Conservation (phyloP, 2,113 vertebrate species). For the Gallinago paraguaiae region DNA sequence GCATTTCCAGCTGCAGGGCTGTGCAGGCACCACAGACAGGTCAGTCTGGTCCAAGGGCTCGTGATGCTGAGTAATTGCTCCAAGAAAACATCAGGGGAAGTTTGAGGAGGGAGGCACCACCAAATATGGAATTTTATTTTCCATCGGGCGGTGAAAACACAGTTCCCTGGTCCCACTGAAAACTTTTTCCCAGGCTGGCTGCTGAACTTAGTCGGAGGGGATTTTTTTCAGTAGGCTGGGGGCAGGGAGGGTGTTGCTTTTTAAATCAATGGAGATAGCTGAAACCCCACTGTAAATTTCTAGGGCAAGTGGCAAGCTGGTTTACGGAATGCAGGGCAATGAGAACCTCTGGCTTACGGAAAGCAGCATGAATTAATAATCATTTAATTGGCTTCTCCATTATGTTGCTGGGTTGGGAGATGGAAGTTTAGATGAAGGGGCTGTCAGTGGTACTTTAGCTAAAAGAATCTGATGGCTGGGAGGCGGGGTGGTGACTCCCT, state of each 20-base stretch:
- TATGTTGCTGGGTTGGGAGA: constrained; percentile 83
- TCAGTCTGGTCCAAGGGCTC: neutral
- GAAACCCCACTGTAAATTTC: constrained; percentile 76
- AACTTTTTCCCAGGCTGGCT: neutral
- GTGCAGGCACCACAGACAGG: neutral
- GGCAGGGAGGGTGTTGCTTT: neutral
- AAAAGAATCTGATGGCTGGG: constrained; percentile 64
- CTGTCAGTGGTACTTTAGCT: constrained; percentile 81
- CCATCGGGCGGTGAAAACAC: neutral
- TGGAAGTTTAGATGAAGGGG: constrained; percentile 81
- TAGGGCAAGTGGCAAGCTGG: constrained; percentile 85
- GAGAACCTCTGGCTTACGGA: constrained; percentile 94
- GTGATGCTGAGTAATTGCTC: neutral
- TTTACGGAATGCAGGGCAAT: constrained; percentile 91
- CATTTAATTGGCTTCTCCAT: constrained; percentile 93
- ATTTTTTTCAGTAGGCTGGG: neutral
- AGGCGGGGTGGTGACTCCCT: neutral
- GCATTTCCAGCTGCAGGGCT: neutral
- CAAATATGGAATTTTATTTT: neutral
- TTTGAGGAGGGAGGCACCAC: neutral
- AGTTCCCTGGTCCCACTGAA: neutral
- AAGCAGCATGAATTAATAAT: constrained; percentile 99
- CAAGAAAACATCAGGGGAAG: neutral
- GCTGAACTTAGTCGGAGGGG: neutral
- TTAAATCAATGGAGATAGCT: constrained; percentile 55